A percentile compares a stretch with the other conserved stretches of the same genome.
Conservation (phyloP, 2,888 invertebrate genomes). For the Plebejus argus region DNA sequence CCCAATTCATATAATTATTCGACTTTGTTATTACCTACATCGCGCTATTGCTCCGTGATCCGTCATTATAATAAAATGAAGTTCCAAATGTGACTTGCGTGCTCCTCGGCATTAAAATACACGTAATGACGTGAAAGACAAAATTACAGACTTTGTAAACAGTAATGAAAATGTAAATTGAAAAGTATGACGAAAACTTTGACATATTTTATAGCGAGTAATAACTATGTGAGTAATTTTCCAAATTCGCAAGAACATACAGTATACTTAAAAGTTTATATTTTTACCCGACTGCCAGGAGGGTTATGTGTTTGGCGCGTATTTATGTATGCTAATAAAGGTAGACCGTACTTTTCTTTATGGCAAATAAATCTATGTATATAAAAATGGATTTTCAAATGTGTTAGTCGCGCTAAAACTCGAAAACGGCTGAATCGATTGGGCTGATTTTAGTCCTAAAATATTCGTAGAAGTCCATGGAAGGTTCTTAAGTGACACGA, state of each 20-base stretch:
- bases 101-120: constrained; percentile 48
- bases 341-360: too few relatives aligned
- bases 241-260: neutral
- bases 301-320: too few relatives aligned
- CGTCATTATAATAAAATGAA: constrained; percentile 46
- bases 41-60: constrained; percentile 42
- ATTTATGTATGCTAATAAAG: too few relatives aligned
- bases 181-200: constrained; percentile 31
- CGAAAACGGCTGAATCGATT: too few relatives aligned
- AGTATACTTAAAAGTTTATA: too few relatives aligned
- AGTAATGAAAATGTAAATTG: constrained; percentile 33
- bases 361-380: too few relatives aligned
- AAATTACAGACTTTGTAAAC: constrained; percentile 43
- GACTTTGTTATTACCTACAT: constrained; percentile 32
- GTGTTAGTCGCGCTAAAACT: too few relatives aligned
- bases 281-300: too few relatives aligned
- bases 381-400: too few relatives aligned
- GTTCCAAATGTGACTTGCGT: constrained; percentile 47
- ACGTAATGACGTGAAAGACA: constrained; percentile 46
- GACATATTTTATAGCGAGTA: constrained; percentile 22
- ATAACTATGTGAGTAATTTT: constrained; percentile 1
- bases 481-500: too few relatives aligned
- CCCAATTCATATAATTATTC: constrained; percentile 25
- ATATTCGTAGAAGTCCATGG: too few relatives aligned
- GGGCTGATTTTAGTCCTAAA: too few relatives aligned